Conservation (phyloP, 2,113 vertebrate species). For the Anhinga anhinga region DNA sequence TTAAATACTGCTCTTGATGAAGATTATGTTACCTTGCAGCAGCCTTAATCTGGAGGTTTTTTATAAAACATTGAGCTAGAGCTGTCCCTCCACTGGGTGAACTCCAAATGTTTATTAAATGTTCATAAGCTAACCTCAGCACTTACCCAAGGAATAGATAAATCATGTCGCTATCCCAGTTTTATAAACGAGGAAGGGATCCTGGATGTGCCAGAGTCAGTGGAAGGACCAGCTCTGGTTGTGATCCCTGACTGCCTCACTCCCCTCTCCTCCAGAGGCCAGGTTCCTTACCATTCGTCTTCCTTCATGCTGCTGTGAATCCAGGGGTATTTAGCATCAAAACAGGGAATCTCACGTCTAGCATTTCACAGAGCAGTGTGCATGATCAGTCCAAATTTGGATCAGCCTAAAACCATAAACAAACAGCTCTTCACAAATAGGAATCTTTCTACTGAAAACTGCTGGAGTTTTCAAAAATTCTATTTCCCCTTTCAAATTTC, state of each 20-base stretch:
- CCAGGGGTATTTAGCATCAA: neutral
- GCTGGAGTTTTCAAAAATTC: neutral
- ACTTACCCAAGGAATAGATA: neutral
- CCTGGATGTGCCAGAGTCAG: neutral
- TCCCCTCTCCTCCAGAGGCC: neutral
- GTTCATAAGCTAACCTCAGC: neutral
- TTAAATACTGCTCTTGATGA: neutral
- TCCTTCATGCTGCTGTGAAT: neutral
- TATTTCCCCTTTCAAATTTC: too few species aligned
- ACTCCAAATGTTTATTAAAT: neutral
- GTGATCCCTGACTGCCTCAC: neutral
- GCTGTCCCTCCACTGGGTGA: neutral
- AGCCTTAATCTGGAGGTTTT: neutral
- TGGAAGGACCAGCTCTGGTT: neutral
- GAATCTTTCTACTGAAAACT: neutral
- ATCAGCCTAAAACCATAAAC: neutral
- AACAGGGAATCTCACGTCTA: neutral
- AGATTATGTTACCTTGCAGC: neutral
- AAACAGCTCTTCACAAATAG: neutral
- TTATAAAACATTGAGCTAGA: neutral
- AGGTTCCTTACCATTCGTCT: neutral
- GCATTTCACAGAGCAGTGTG: neutral
- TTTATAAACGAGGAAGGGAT: neutral
- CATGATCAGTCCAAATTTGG: neutral
- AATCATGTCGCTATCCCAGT: neutral